Percentiles rank a stretch among this genome's conserved stretches.
These are phyloP conservation scores for Theonella swinhoei DNA, from an alignment of 37 sponge, comb jelly and placozoan genomes.

Conservation along the genomic window DNA sequence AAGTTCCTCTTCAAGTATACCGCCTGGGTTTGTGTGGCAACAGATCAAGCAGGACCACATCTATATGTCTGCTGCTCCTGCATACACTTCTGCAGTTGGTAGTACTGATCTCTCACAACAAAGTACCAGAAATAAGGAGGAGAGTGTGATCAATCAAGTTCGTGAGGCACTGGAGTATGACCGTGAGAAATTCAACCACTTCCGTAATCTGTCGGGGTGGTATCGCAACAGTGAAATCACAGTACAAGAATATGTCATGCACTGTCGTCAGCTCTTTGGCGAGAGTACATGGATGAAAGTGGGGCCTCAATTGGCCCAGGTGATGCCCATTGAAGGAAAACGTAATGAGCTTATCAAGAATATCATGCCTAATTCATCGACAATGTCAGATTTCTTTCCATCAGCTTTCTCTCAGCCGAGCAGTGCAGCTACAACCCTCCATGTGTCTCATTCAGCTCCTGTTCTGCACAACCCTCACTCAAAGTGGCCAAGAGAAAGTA, in stretches of 20 bases:
- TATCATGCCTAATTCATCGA: too few species aligned
- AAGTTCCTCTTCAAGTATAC: neutral
- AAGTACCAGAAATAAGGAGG: neutral
- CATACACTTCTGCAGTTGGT: neutral
- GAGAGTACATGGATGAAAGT: conserved; percentile 1
- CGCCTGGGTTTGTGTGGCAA: conserved; percentile 1
- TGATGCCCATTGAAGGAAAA: conserved; percentile 18
- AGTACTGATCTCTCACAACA: neutral
- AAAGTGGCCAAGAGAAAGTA: too few species aligned
- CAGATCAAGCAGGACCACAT: neutral
- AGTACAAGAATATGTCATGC: conserved; percentile 19
- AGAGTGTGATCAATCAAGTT: neutral
- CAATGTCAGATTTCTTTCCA: too few species aligned
- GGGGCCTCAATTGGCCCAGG: conserved; percentile 32
- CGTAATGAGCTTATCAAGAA: conserved; percentile 4
- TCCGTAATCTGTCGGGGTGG: conserved; percentile 41
- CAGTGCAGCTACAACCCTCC: neutral
- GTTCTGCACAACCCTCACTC: too few species aligned
- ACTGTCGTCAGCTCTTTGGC: conserved; percentile 38
- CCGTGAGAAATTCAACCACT: conserved; percentile 29
- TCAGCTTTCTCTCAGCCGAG: neutral
- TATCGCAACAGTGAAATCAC: conserved; percentile 33
- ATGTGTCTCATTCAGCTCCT: too few species aligned
- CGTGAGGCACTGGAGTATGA: conserved; percentile 21
- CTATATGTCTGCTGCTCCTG: neutral